These are phyloP conservation scores for Pteruthius melanotis DNA, from an alignment of 2,113 vertebrate genomes.

Conservation along the genomic window DNA sequence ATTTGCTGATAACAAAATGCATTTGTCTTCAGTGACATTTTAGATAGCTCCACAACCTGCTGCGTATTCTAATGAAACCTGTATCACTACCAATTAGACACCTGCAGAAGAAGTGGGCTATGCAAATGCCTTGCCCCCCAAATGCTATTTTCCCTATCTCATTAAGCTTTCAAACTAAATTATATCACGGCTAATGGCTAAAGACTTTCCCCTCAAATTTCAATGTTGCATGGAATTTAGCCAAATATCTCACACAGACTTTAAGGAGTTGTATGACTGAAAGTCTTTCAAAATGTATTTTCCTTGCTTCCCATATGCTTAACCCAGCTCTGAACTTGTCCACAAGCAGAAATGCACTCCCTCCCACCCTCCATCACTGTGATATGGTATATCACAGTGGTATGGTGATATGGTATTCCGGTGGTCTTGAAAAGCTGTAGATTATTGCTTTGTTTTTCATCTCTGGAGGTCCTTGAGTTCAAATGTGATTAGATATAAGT, in stretches of 20 bases:
- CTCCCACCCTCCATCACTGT: not conserved
- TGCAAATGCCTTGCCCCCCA: slow-evolving; percentile 32
- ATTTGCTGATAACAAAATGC: slow-evolving; percentile 26
- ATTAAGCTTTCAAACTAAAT: slow-evolving; percentile 56
- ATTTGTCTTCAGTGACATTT: slow-evolving; percentile 24
- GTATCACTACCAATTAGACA: slow-evolving; percentile 57
- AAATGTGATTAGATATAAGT: slow-evolving; percentile 45
- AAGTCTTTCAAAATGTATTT: not conserved
- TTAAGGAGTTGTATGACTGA: slow-evolving; percentile 3
- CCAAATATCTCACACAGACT: not conserved
- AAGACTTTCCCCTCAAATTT: slow-evolving; percentile 13
- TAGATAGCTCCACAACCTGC: slow-evolving; percentile 34
- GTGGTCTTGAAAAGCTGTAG: not conserved
- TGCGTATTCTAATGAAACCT: slow-evolving; percentile 54
- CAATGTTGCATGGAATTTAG: not conserved
- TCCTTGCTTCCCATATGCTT: not conserved
- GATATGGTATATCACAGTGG: no score
- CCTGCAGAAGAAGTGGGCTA: slow-evolving; percentile 45
- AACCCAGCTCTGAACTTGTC: not conserved
- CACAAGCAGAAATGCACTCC: not conserved
- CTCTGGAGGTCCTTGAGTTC: slow-evolving; percentile 52
- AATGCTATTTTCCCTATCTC: slow-evolving; percentile 42
- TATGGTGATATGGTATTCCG: no score
- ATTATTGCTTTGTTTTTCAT: slow-evolving; percentile 46
- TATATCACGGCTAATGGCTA: slow-evolving; percentile 23